phyloP scores from a whole-genome alignment of 2,888 invertebrate genomes.

The Parthenolecanium corni region DNA sequence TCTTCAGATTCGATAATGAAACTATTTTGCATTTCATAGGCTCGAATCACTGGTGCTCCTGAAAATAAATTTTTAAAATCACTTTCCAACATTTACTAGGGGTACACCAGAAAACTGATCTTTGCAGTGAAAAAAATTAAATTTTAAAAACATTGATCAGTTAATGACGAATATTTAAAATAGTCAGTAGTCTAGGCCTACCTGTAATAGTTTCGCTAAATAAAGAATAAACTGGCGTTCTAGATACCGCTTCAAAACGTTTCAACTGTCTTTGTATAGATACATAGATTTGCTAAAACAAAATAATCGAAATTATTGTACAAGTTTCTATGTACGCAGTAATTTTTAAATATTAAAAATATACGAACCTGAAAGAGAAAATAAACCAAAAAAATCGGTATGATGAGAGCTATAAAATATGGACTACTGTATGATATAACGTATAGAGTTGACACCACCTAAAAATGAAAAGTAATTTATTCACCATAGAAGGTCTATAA shows the following conservation, averaged over 20 bases:
- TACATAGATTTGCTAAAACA: conserved; percentile 76
- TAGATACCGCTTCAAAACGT: conserved; percentile 80
- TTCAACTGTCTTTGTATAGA: conserved; percentile 87
- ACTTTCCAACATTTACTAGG: no score
- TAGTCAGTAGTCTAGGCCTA: neutral
- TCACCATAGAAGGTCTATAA: neutral
- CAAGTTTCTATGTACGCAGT: no score
- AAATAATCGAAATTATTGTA: conserved; percentile 15
- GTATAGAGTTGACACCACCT: conserved; percentile 74
- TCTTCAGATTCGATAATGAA: conserved; percentile 80
- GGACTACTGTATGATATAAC: conserved; percentile 81
- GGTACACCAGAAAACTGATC: no score
- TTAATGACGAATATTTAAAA: neutral
- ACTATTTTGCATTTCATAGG: conserved; percentile 65
- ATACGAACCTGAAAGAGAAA: conserved; percentile 55
- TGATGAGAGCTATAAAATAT: conserved; percentile 61
- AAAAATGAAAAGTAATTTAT: conserved; percentile 37
- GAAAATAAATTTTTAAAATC: conserved; percentile 6
- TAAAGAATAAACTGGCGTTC: conserved; percentile 94
- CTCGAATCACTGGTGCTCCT: conserved; percentile 68
- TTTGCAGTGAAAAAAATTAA: no score
- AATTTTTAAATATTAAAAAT: no score
- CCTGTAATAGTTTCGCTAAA: conserved; percentile 66
- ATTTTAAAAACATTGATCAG: conserved; percentile 40
- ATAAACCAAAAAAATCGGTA: conserved; percentile 70